A percentile compares a stretch with the other conserved stretches of the same genome.
Evolutionary conservation across 2,113 vertebrate genomes (phyloP).

Genomic region (Pterocles burchelli): DNA sequence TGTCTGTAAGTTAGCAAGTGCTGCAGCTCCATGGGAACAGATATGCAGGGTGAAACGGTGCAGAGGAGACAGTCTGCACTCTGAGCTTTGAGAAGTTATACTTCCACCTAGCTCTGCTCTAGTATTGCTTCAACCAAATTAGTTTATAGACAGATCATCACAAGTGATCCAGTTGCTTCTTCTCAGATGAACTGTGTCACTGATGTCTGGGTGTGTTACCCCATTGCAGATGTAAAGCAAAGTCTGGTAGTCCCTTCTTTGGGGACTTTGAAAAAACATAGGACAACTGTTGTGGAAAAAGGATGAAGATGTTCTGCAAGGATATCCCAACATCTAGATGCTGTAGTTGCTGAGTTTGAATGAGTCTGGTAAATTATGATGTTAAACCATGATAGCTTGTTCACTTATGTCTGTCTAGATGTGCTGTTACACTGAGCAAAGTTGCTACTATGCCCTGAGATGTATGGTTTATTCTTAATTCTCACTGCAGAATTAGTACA

Average conservation of each 20-base stretch:
- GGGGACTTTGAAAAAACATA: neutral
- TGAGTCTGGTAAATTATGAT: neutral
- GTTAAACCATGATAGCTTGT: neutral
- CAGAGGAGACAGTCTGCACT: neutral
- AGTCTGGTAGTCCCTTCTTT: neutral
- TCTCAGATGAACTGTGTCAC: neutral
- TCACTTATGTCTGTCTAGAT: neutral
- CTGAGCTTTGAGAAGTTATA: fast-evolving
- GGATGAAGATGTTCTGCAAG: neutral
- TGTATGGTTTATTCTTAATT: neutral
- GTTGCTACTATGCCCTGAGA: neutral
- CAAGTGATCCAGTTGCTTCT: neutral
- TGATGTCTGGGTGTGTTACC: too few relatives aligned
- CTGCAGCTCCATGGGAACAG: neutral
- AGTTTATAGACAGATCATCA: neutral
- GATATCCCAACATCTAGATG: neutral
- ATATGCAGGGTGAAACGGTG: neutral
- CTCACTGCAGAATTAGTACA: neutral
- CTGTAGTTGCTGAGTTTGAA: neutral
- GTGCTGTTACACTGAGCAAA: neutral
- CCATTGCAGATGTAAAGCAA: neutral
- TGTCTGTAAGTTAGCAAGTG: neutral
- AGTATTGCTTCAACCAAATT: neutral
- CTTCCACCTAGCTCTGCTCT: neutral
- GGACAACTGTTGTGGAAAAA: neutral